Conservation (phyloP, 2,797 vertebrate species). For the Vespertilio murinus region DNA sequence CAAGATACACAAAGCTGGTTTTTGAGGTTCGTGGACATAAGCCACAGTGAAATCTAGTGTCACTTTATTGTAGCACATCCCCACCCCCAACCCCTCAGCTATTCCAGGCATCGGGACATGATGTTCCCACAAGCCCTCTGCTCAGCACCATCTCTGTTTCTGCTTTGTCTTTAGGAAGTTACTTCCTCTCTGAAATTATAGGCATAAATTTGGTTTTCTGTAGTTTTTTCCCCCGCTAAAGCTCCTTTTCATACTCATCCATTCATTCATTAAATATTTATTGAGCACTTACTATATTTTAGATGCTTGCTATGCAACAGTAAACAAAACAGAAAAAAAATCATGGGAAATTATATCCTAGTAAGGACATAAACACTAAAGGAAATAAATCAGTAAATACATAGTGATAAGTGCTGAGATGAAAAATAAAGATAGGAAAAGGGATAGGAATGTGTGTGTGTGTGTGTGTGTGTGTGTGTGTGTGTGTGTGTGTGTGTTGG, state of each 20-base stretch:
- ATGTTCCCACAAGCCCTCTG: background rate
- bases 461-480: background rate
- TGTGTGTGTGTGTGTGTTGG: background rate
- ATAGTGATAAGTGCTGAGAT: background rate
- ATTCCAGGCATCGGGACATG: background rate
- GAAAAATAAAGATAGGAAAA: background rate
- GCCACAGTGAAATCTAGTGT: background rate
- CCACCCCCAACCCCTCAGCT: background rate
- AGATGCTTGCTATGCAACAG: background rate
- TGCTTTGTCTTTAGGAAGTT: background rate
- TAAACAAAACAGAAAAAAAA: constrained; percentile 35
- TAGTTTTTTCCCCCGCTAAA: background rate
- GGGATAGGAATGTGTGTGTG: background rate
- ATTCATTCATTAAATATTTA: constrained; percentile 21
- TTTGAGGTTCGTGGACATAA: background rate
- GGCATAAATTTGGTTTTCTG: background rate
- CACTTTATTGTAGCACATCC: background rate
- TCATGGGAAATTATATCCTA: constrained; percentile 29
- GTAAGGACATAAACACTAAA: background rate
- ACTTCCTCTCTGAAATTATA: background rate
- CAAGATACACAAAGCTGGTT: background rate
- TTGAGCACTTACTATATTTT: constrained; percentile 23
- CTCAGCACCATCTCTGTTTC: background rate
- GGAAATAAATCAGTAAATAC: background rate
- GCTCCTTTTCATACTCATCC: background rate